phyloP scores from a whole-genome alignment of 2,113 vertebrate genomes.

The Alouatta palliata region DNA sequence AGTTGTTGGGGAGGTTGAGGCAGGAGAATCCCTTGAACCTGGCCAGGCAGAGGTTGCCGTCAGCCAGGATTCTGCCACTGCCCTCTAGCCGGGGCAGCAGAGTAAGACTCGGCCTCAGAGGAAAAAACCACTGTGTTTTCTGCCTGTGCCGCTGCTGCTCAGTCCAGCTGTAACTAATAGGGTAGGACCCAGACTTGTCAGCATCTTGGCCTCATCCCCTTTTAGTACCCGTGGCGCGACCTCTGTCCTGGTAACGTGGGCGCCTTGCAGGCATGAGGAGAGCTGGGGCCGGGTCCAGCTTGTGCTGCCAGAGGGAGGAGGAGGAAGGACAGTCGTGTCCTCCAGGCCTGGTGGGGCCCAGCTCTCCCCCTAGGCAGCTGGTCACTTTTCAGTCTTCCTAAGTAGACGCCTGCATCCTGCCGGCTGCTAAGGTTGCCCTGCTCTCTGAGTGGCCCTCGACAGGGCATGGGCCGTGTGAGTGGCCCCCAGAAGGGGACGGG shows the following conservation, averaged over 20 bases:
- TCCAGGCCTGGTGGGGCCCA: too few relatives aligned
- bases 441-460: background rate
- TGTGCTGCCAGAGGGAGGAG: background rate
- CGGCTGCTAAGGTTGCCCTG: background rate
- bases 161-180: background rate
- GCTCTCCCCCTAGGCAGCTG: background rate
- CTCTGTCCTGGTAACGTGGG: background rate
- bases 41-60: too few relatives aligned
- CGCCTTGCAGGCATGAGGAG: background rate
- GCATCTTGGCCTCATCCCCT: background rate
- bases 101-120: too few relatives aligned
- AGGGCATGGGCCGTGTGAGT: background rate
- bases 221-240: accelerated
- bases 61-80: too few relatives aligned
- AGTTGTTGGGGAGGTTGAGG: too few relatives aligned
- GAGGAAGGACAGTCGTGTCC: background rate
- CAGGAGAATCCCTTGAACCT: too few relatives aligned
- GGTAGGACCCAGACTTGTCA: background rate
- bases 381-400: background rate
- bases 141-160: background rate
- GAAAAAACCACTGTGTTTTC: background rate
- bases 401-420: background rate
- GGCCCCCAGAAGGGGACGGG: background rate
- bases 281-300: too few relatives aligned
- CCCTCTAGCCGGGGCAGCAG: too few relatives aligned